phyloP scores from a whole-genome alignment of 2,113 vertebrate species.

The Megalops atlanticus region DNA sequence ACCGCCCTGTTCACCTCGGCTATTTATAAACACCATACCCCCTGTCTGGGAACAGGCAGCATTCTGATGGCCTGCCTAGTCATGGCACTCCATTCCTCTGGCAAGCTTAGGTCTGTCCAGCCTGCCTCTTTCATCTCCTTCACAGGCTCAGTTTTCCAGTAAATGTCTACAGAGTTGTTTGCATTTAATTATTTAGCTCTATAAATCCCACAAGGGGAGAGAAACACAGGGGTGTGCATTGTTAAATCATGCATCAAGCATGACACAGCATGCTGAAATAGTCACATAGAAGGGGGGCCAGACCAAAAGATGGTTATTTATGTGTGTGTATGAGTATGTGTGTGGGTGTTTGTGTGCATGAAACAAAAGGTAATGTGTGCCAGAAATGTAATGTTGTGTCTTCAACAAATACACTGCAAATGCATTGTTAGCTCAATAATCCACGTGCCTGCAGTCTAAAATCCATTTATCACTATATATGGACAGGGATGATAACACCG shows the following conservation, averaged over 20 bases:
- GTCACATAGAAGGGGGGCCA: neutral
- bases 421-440: neutral
- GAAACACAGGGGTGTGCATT: neutral
- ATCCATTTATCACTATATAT: neutral
- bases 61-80: neutral
- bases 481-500: neutral
- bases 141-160: neutral
- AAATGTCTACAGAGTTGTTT: neutral
- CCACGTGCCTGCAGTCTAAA: neutral
- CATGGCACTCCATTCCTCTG: neutral
- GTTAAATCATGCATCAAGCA: slow-evolving; percentile 1
- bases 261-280: neutral
- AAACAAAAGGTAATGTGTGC: neutral
- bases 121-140: neutral
- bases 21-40: slow-evolving; percentile 1
- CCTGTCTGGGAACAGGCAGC: neutral
- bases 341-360: neutral
- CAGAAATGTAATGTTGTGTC: neutral
- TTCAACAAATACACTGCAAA: neutral
- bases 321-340: neutral
- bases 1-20: neutral
- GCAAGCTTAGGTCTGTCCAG: neutral
- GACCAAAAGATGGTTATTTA: neutral
- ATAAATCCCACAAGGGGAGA: neutral
- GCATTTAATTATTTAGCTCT: neutral